phyloP scores from a whole-genome alignment of 2,113 vertebrate genomes.

The Microcebus ravelobensis region DNA sequence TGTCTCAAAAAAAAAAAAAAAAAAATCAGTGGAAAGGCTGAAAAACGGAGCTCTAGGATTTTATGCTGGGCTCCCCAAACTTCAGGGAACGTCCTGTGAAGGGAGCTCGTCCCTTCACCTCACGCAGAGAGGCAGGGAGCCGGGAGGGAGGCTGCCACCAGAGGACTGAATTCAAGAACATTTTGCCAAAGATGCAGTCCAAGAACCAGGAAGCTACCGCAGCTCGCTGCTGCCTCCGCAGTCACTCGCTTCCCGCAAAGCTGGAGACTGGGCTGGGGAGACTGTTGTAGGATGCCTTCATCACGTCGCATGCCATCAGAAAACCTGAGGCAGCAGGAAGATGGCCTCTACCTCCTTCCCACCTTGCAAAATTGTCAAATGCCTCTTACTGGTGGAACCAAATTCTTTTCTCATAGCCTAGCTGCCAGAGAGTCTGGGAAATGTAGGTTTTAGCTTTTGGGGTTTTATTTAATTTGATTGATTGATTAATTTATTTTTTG shows the following conservation, averaged over 20 bases:
- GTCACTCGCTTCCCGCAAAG: neutral
- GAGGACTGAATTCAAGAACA: neutral
- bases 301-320: neutral
- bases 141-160: neutral
- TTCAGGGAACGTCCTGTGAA: neutral
- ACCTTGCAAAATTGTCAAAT: neutral
- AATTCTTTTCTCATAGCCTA: neutral
- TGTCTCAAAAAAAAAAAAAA: too few species aligned
- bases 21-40: neutral
- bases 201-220: neutral
- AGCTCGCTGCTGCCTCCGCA: neutral
- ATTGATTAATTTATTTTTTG: too few species aligned
- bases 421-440: neutral
- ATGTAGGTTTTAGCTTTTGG: neutral
- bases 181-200: neutral
- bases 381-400: neutral
- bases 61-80: neutral
- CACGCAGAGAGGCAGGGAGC: neutral
- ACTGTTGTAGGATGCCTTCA: too few species aligned
- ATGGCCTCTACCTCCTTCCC: neutral
- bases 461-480: too few species aligned
- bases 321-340: neutral
- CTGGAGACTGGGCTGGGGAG: neutral
- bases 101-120: neutral
- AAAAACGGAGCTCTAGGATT: neutral